A percentile compares a stretch with the other conserved stretches of the same genome.
These are phyloP conservation scores for Pleuronectes platessa DNA, from an alignment of 2,113 vertebrate genomes.

Conservation along the genomic window DNA sequence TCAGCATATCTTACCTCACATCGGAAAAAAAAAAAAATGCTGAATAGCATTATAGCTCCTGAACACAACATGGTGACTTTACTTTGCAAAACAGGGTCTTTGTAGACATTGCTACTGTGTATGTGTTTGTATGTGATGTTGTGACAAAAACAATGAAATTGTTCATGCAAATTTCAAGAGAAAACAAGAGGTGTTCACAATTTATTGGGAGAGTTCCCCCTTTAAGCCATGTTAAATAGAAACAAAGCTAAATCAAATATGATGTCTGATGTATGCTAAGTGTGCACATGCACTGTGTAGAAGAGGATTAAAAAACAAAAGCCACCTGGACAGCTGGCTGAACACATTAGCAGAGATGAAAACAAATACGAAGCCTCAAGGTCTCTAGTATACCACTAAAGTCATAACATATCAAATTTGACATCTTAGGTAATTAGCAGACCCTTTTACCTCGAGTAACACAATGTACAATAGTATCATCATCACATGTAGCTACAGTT, in stretches of 20 bases:
- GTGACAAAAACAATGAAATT: too few species aligned
- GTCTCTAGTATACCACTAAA: background rate
- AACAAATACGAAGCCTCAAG: slow-evolving; percentile 28
- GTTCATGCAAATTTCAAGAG: too few species aligned
- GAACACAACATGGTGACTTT: too few species aligned
- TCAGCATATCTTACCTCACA: too few species aligned
- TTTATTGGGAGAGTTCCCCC: slow-evolving; percentile 31
- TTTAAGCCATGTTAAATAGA: slow-evolving; percentile 33
- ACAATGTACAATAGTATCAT: slow-evolving; percentile 31
- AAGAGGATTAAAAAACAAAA: slow-evolving; percentile 21
- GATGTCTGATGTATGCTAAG: slow-evolving; percentile 52
- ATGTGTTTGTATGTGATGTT: too few species aligned
- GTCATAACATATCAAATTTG: slow-evolving; percentile 1
- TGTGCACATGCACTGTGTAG: slow-evolving; percentile 23
- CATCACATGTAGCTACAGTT: slow-evolving; percentile 30
- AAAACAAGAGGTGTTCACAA: slow-evolving; percentile 43
- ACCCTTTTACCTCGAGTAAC: slow-evolving; percentile 21
- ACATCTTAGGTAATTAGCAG: slow-evolving; percentile 41
- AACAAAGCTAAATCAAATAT: slow-evolving; percentile 10
- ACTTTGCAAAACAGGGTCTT: too few species aligned
- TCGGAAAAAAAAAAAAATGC: too few species aligned
- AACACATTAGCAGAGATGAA: slow-evolving; percentile 35
- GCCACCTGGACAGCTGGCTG: slow-evolving; percentile 51
- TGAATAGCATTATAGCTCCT: too few species aligned
- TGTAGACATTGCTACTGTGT: too few species aligned